Base-by-base conservation (phyloP, 2,888 invertebrate species). In the Physocephala rufipes region DNA sequence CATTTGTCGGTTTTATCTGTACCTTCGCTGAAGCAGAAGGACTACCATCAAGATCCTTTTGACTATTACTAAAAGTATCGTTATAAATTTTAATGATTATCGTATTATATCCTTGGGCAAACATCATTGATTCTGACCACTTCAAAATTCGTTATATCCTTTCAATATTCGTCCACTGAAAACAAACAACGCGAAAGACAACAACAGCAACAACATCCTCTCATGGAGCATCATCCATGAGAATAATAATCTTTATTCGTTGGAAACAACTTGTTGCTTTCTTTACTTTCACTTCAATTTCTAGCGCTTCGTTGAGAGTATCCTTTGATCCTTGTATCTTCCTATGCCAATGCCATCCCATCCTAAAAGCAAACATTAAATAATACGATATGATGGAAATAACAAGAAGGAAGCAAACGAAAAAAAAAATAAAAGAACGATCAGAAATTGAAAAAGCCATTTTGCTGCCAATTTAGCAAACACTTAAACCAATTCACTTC, bases 401-500 rank as follows among this genome's bases (percentile, higher is more conserved):
- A 53, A 53, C n/a, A n/a, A n/a, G n/a, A n/a, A n/a, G n/a, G n/a
- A n/a, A n/a, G n/a, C n/a, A n/a, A 16, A 19, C 16, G 51, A 7
- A 2, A 15, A 15, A 62, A 28, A 62, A 12, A 1, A 26, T 43
- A 36, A 36, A 36, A 9, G 36, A 36, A 58, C 12, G 24, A 55
- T 7, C 16, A 73, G 78, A 80, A 84, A 84, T 84, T 82, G 83
- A 82, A 84, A 82, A 84, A 82, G 82, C 81, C 83, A 83, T 83
- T 83, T 83, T 84, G 83, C 83, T 83, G 83, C 82, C 83, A 83
- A 84, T 83, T 83, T 83, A 77, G 83, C 83, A 82, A 84, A 84
- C 84, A 84, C 83, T 83, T 83, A 83, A 84, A 81, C 83, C 83
- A 83, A 84, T 83, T 80, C 83, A 83, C 84, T 82, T 82, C 80